Conservation (phyloP, 1,140 invertebrate species). For the Brachionus rotundiformis region DNA sequence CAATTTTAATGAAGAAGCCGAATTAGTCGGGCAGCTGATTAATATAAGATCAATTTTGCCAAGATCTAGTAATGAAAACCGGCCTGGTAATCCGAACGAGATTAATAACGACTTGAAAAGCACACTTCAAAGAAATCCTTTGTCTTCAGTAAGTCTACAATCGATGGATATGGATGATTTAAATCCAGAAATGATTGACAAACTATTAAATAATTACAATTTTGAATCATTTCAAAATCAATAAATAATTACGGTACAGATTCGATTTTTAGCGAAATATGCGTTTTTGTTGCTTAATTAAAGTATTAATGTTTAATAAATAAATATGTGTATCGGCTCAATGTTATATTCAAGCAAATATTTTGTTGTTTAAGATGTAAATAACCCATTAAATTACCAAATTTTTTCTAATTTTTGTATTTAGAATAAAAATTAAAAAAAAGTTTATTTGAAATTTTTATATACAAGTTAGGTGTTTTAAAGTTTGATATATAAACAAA, state of each 20-base stretch:
- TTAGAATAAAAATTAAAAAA: background rate
- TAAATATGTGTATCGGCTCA: background rate
- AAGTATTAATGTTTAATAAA: background rate
- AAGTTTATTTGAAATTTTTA: background rate
- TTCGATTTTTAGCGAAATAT: background rate
- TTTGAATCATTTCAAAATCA: constrained; percentile 31
- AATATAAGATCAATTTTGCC: background rate
- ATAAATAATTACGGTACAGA: background rate
- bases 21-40: constrained; percentile 12
- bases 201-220: constrained; percentile 38
- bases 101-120: constrained; percentile 8
- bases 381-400: background rate
- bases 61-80: background rate
- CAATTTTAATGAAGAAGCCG: constrained; percentile 23
- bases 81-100: background rate
- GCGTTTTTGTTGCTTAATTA: background rate
- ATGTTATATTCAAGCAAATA: background rate
- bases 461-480: background rate
- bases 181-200: constrained; percentile 41
- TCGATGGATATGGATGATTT: constrained; percentile 39
- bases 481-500: no score
- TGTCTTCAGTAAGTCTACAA: background rate
- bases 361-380: background rate
- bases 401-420: background rate
- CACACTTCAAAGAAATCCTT: background rate